Conservation (phyloP, 2,888 invertebrate genomes). For the Elmis aenea region DNA sequence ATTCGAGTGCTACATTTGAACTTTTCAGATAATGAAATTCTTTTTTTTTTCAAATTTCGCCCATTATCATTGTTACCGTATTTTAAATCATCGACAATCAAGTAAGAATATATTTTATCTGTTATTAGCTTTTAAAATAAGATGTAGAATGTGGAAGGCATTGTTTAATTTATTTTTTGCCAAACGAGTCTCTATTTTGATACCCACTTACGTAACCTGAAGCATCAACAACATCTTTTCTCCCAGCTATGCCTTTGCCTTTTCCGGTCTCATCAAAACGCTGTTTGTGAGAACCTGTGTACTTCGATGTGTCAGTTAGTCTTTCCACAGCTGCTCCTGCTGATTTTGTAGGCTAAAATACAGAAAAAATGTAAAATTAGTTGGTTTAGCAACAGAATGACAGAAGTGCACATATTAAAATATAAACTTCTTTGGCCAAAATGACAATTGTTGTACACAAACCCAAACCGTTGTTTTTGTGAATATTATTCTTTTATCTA, state of each 20-base stretch:
- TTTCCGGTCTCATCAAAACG: conserved; percentile 81
- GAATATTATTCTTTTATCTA: too few species aligned
- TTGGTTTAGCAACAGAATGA: too few species aligned
- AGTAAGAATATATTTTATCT: too few species aligned
- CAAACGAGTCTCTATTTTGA: conserved; percentile 75
- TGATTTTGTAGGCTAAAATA: conserved; percentile 36
- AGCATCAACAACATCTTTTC: conserved; percentile 59
- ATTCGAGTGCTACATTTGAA: not conserved
- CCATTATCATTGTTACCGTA: too few species aligned
- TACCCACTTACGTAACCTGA: conserved; percentile 84
- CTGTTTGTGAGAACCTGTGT: conserved; percentile 83
- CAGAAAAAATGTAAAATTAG: conserved; percentile 14
- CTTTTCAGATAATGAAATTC: not conserved
- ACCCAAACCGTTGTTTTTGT: too few species aligned
- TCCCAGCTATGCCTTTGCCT: conserved; percentile 79
- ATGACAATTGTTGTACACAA: too few species aligned
- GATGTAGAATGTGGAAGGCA: too few species aligned
- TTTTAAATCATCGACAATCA: too few species aligned
- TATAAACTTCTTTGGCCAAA: too few species aligned
- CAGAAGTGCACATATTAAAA: too few species aligned
- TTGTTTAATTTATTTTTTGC: conserved; percentile 49
- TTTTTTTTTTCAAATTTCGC: not conserved
- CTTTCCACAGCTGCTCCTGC: conserved; percentile 59
- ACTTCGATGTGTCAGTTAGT: conserved; percentile 79
- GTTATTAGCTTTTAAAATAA: too few species aligned